Evolutionary conservation across 1,140 invertebrate genomes (phyloP).

Genomic region (Coptotermes formosanus): DNA sequence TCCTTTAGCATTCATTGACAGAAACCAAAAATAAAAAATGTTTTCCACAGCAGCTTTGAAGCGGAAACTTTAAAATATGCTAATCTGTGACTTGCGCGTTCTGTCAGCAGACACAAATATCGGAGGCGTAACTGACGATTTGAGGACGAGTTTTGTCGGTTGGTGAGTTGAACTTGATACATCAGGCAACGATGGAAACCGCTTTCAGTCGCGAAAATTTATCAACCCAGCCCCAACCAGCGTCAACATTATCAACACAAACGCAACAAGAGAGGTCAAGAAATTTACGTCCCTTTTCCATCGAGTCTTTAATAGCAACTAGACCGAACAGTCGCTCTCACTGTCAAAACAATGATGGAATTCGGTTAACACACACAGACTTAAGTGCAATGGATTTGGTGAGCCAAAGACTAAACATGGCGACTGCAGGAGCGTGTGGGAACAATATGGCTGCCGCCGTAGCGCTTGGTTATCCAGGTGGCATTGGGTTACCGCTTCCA

Average conservation of each 20-base stretch:
- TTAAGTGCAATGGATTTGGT: slow-evolving; percentile 10
- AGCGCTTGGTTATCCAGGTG: background rate
- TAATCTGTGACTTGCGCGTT: no score
- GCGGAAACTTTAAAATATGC: no score
- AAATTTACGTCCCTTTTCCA: slow-evolving; percentile 20
- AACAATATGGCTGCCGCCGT: slow-evolving; percentile 4
- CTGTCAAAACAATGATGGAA: background rate
- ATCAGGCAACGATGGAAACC: background rate
- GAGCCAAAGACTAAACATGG: background rate
- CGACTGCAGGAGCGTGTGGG: background rate
- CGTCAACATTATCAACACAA: background rate
- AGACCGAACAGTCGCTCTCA: background rate
- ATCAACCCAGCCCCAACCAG: background rate
- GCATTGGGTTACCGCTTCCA: slow-evolving; percentile 3
- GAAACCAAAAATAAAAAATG: no score
- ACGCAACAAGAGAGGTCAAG: background rate
- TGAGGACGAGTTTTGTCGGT: no score
- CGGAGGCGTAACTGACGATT: no score
- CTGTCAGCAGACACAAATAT: no score
- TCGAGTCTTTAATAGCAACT: slow-evolving; percentile 25
- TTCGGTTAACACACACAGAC: background rate
- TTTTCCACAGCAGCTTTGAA: no score
- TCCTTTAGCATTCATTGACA: no score
- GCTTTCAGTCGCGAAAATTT: background rate
- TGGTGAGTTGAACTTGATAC: no score